Conservation (phyloP, 1,140 invertebrate species). For the Oreohelix idahoensis region DNA sequence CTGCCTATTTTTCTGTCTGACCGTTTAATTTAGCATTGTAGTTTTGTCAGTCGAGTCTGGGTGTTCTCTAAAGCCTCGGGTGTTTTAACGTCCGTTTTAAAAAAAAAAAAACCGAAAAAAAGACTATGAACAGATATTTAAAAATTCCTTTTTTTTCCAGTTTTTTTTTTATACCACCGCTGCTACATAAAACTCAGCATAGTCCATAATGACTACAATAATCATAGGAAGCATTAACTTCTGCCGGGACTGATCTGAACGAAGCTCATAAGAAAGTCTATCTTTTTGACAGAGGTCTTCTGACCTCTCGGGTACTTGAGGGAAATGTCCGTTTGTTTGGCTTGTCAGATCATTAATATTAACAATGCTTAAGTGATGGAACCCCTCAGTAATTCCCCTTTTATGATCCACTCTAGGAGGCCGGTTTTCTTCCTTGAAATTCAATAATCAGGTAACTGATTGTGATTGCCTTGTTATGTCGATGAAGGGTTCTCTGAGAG, state of each 20-base stretch:
- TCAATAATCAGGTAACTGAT: constrained; percentile 1
- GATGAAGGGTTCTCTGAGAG: neutral
- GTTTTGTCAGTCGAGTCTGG: no score
- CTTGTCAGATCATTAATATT: neutral
- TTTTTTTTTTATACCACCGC: no score
- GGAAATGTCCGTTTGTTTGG: neutral
- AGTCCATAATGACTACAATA: no score
- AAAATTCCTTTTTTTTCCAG: no score
- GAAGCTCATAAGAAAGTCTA: neutral
- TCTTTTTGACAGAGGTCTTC: neutral
- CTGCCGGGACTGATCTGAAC: neutral
- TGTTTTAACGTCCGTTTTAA: no score
- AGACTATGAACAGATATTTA: no score
- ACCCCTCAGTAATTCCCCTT: neutral
- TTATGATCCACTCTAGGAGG: neutral
- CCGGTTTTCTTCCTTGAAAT: neutral
- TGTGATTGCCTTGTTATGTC: neutral
- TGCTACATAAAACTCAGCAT: no score
- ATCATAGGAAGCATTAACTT: no score
- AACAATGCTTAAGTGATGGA: neutral
- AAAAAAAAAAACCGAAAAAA: no score
- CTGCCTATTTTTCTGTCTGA: no score
- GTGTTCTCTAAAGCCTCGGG: no score
- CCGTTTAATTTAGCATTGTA: no score
- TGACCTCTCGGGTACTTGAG: neutral